A percentile compares a stretch with the other conserved stretches of the same genome.
Evolutionary conservation across 2,797 vertebrate species (phyloP).

Genomic region (Enteromius trimaculatus): DNA sequence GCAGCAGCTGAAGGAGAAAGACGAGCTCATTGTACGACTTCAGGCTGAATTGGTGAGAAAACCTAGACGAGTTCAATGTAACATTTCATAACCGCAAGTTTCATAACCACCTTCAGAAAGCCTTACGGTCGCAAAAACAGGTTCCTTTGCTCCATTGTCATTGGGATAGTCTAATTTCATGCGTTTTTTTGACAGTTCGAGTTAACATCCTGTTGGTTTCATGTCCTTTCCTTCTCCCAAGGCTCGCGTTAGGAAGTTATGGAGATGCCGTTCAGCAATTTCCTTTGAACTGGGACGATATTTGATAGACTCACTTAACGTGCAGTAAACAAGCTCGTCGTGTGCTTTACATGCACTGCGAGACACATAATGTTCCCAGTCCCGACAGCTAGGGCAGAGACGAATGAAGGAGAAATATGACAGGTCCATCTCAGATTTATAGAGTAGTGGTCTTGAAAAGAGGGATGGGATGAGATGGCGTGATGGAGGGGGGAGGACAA

Average conservation of each 20-base stretch:
- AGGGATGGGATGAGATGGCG: constrained; percentile 23
- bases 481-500: constrained; percentile 59
- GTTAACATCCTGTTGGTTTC: constrained; percentile 24
- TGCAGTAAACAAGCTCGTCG: constrained; percentile 28
- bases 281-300: constrained; percentile 26
- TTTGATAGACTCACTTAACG: constrained; percentile 32
- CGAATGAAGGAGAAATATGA: constrained; percentile 58
- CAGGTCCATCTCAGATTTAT: constrained; percentile 53
- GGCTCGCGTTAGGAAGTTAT: constrained; percentile 31
- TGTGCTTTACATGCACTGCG: constrained; percentile 43
- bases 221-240: background rate
- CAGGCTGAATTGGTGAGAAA: constrained; percentile 91
- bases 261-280: constrained; percentile 8
- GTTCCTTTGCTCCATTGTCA: constrained; percentile 26
- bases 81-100: constrained; percentile 34
- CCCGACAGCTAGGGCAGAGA: constrained; percentile 34
- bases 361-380: constrained; percentile 43
- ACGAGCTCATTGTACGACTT: constrained; percentile 90
- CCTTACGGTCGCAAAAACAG: constrained; percentile 6
- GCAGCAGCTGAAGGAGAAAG: constrained; percentile 91
- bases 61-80: constrained; percentile 13
- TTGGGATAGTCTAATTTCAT: background rate
- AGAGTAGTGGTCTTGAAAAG: constrained; percentile 5
- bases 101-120: constrained; percentile 34
- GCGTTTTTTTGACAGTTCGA: constrained; percentile 2